Conservation (phyloP, 2,797 vertebrate species). For the Gastrophryne carolinensis region DNA sequence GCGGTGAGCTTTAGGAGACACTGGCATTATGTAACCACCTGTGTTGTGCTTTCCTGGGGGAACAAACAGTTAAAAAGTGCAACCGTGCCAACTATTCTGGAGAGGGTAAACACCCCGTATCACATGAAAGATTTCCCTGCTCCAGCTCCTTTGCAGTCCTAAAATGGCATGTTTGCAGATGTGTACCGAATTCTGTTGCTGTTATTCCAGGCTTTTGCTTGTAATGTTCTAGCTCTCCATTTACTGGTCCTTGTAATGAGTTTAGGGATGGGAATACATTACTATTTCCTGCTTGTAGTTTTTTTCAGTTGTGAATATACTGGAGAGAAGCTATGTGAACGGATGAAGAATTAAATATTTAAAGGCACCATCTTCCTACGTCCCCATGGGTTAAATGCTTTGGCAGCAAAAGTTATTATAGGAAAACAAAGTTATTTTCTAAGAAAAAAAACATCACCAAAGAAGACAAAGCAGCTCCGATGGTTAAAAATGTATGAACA, state of each 20-base stretch:
- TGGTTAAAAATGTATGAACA: not conserved
- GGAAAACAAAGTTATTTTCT: slow-evolving; percentile 9
- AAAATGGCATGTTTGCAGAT: slow-evolving; percentile 22
- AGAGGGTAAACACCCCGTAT: slow-evolving; percentile 18
- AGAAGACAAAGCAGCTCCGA: not conserved
- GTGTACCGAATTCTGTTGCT: not conserved
- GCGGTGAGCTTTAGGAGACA: not conserved
- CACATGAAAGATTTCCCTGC: not conserved
- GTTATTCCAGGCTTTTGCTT: not conserved
- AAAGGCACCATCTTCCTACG: not conserved
- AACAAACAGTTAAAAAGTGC: slow-evolving; percentile 27
- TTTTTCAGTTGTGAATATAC: not conserved
- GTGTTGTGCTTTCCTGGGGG: not conserved
- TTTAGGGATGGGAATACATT: not conserved
- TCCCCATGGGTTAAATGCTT: slow-evolving; percentile 12
- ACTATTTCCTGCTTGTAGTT: slow-evolving; percentile 3
- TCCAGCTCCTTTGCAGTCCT: not conserved
- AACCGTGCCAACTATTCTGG: slow-evolving; percentile 23
- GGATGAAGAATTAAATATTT: slow-evolving; percentile 35
- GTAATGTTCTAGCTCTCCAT: not conserved
- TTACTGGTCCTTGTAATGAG: not conserved
- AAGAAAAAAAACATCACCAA: not conserved
- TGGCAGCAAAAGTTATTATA: slow-evolving; percentile 2
- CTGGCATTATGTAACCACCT: slow-evolving; percentile 27
- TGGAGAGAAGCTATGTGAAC: not conserved